phyloP scores from a whole-genome alignment of 92 coral and sea anemone species.

The Palythoa grandis region DNA sequence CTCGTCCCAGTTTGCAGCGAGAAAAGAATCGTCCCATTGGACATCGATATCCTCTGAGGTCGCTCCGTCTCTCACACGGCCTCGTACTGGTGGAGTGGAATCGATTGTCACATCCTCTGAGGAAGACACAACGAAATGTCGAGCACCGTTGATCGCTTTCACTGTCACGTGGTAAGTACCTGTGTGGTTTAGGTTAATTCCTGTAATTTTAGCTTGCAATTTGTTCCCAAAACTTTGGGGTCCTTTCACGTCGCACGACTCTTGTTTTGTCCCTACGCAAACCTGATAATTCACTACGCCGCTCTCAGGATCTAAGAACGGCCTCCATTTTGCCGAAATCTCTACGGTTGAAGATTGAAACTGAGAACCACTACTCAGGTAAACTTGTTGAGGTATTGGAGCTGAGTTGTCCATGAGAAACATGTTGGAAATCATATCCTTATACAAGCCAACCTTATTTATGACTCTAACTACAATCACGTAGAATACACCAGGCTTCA shows the following conservation, averaged over 20 bases:
- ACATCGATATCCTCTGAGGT: conserved; percentile 60
- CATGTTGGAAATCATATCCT: conserved; percentile 45
- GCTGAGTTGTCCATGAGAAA: conserved; percentile 55
- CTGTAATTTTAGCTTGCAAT: conserved; percentile 52
- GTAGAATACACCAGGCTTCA: conserved; percentile 70
- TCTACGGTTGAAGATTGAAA: conserved; percentile 69
- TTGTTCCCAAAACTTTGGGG: conserved; percentile 52
- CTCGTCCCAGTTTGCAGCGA: conserved; percentile 88
- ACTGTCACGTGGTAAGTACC: conserved; percentile 65
- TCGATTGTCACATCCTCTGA: conserved; percentile 73
- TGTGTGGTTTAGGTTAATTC: conserved; percentile 66
- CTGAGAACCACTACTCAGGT: conserved; percentile 54
- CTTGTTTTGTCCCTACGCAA: conserved; percentile 73
- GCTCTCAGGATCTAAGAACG: conserved; percentile 68
- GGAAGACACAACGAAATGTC: conserved; percentile 57
- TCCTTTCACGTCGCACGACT: conserved; percentile 64
- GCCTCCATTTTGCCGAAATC: conserved; percentile 76
- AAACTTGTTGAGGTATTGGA: conserved; percentile 74
- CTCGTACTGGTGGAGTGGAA: conserved; percentile 71
- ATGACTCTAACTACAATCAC: conserved; percentile 66
- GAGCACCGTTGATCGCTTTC: conserved; percentile 78
- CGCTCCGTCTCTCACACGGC: conserved; percentile 71
- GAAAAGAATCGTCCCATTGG: conserved; percentile 62
- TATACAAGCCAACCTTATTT: conserved; percentile 66
- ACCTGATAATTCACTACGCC: conserved; percentile 66